Evolutionary conservation across 2,888 invertebrate genomes (phyloP), one percentile per base, ranked within the genome.

Genomic region (Laothoe populi): DNA sequence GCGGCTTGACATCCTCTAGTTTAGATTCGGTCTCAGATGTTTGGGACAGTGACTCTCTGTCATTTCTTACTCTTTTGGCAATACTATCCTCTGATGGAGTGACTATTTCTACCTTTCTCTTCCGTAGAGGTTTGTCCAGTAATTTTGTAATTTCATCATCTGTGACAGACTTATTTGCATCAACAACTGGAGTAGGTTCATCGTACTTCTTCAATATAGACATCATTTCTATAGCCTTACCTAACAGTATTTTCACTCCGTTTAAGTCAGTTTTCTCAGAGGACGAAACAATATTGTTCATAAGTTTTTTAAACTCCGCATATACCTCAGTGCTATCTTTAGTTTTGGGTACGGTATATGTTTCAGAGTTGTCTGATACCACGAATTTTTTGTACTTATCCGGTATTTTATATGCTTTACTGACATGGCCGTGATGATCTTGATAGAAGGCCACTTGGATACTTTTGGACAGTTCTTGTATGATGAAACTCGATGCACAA

Each of bases 151-250:
- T 84, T 66, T 87, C 71, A 13, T 69, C 63, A 40, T 83, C 79
- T 0, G 71, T 69, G 64, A 80, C 68, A n/a, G 23, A 70, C 49
- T 73, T 74, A 24, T 63, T 49, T 0, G 42, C 7, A 2, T 42
- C 57, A 2, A 19, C 10, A 0, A 35, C n/a, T 4, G 65, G 66
- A 0, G 74, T 69, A 0, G 78, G 76, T 8, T 75, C 77, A 0
- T 66, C 65, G 3, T 72, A 74, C n/a, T 68, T 70, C 19, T 77
- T 81, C 4, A 90, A 63, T 0, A 82, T 31, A 0, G 74, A 62
- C 0, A 83, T 74, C 86, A 90, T 87, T 46, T 87, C 82, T 0
- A 85, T 57, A 0, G 89, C 88, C 65, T 82, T 83, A 0, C 70
- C 71, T 0, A 83, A 66, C 7, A 91, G 64, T 0, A 72, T 48